Base-by-base conservation (phyloP, 2,113 vertebrate genomes). In the Psittacus erithacus region DNA sequence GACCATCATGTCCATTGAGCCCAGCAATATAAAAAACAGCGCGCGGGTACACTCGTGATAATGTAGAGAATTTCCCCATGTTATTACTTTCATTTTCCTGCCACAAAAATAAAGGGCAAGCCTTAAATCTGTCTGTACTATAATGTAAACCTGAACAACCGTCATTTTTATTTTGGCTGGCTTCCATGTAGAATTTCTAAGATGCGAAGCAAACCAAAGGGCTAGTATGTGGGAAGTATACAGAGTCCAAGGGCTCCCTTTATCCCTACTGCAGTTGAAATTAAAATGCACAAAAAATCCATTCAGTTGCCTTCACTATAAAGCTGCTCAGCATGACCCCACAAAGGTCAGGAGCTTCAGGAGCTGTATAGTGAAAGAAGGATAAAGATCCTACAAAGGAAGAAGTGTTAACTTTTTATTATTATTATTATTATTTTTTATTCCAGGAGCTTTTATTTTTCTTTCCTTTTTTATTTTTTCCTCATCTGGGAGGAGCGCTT, bases 1-100 rank as follows among this genome's bases (percentile, higher is more conserved):
- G 47, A 85, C 55, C 84, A 89, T 75, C 71, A 3, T 69, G 70
- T 82, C 65, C 76, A 23, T 22, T 20, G 62, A 82, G 69, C 49
- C 8, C 82, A 86, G 43, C 24, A 3, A 86, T 68, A 55, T 88
- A 90, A 94, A 93, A 92, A 28, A n/a, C 82, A 73, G 50, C 2
- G 9, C 59, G 24, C 49, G 68, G 50, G 19, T 79, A 22, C 44
- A 22, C 87, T 91, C 3, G 4, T 60, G 92, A 13, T 88, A 82
- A 60, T n/a, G 17, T 8, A 86, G 47, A 64, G 44, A 76, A 70
- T 84, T 85, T 59, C 86, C 77, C 55, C 18, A 9, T 59, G 73
- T 70, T 63, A 43, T 65, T 43, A 57, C 57, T 80, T 95, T 87
- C 41, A 60, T 96, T 97, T 95, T 90, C 44, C 77, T 85, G 82